phyloP scores from a whole-genome alignment of 2,797 vertebrate genomes.

The Rousettus madagascariensis region DNA sequence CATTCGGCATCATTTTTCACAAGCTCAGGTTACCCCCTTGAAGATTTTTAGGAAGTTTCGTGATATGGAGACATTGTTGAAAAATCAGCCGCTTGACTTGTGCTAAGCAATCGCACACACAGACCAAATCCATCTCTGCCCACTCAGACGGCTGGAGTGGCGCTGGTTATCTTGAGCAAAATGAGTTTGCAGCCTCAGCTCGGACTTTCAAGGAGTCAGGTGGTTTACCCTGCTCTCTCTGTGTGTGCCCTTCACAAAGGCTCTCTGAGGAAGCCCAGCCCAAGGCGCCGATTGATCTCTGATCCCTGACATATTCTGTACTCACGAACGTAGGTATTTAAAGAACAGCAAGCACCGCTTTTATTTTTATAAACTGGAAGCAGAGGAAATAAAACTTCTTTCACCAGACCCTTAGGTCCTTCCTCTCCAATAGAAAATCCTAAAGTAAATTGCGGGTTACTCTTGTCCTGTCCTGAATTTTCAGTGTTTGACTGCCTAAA shows the following conservation, averaged over 20 bases:
- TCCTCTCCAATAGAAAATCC: background rate
- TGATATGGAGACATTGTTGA: constrained; percentile 61
- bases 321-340: background rate
- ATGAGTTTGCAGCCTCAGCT: constrained; percentile 6
- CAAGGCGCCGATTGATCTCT: background rate
- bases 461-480: background rate
- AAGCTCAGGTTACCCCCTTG: constrained; percentile 52
- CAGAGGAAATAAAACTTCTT: background rate
- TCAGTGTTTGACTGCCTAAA: background rate
- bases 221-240: background rate
- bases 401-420: background rate
- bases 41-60: constrained; percentile 69
- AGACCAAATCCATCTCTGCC: constrained; percentile 53
- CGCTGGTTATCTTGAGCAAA: background rate
- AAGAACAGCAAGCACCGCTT: background rate
- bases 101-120: constrained; percentile 38
- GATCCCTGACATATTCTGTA: rapidly evolving
- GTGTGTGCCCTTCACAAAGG: background rate
- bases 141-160: background rate
- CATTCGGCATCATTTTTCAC: constrained; percentile 59
- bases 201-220: background rate
- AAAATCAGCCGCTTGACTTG: constrained; percentile 46
- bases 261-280: background rate
- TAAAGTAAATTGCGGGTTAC: background rate
- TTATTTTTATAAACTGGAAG: background rate